phyloP scores from a whole-genome alignment of 2,797 vertebrate species.

The Manis javanica region DNA sequence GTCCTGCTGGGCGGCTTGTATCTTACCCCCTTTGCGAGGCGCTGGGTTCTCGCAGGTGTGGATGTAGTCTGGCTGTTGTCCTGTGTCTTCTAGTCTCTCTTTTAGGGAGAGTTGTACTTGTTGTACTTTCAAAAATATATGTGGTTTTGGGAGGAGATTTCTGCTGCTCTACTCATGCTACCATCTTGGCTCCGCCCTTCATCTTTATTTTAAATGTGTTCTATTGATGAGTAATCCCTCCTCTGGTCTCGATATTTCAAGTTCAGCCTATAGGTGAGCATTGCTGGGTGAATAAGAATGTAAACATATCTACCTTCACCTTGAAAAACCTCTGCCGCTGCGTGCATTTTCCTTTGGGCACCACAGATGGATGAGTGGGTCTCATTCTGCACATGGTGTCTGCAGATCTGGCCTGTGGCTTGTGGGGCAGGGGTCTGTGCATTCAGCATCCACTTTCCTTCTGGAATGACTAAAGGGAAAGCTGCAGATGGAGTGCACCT shows the following conservation, averaged over 20 bases:
- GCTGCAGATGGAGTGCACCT: neutral
- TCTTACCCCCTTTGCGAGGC: no score
- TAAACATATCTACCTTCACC: conserved; percentile 32
- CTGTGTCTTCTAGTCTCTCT: no score
- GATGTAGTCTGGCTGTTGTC: no score
- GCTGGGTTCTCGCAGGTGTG: no score
- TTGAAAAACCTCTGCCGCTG: neutral
- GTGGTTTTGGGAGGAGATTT: no score
- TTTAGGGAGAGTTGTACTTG: no score
- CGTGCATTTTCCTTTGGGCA: neutral
- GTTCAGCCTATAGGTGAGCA: neutral
- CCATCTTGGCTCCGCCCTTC: neutral
- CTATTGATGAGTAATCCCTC: neutral
- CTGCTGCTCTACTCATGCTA: no score
- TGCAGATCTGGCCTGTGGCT: neutral
- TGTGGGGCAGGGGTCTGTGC: accelerated
- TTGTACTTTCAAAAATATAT: no score
- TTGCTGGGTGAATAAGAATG: neutral
- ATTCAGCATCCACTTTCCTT: neutral
- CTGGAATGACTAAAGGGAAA: neutral
- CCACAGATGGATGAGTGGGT: neutral
- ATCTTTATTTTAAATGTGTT: neutral
- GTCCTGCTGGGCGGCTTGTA: no score
- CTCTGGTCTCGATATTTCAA: neutral
- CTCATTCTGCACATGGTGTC: neutral